phyloP scores from a whole-genome alignment of 2,888 invertebrate species.

The Cerastis leucographa region DNA sequence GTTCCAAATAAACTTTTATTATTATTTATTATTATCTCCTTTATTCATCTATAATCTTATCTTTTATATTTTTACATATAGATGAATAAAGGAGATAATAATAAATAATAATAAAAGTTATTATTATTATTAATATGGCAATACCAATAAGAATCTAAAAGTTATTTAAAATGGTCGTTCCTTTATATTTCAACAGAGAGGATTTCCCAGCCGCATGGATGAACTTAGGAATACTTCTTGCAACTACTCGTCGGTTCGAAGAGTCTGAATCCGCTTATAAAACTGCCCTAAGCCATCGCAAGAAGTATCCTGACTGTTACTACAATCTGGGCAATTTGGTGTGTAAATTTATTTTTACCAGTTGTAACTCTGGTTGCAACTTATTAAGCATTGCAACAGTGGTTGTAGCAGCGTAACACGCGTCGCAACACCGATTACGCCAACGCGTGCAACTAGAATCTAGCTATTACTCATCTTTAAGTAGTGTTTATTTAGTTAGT shows the following conservation, averaged over 20 bases:
- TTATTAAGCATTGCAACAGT: neutral
- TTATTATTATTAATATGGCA: too few relatives aligned
- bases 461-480: too few relatives aligned
- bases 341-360: slow-evolving; percentile 68
- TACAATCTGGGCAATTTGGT: slow-evolving; percentile 99
- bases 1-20: too few relatives aligned
- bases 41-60: too few relatives aligned
- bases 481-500: too few relatives aligned
- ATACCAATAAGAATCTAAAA: too few relatives aligned
- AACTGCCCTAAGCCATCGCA: slow-evolving; percentile 94
- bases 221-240: slow-evolving; percentile 98
- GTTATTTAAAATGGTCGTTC: neutral
- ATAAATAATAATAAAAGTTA: too few relatives aligned
- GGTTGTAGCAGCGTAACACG: neutral
- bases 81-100: too few relatives aligned
- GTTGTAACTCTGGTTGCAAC: neutral
- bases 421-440: neutral
- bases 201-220: slow-evolving; percentile 99
- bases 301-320: slow-evolving; percentile 97
- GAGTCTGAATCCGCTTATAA: slow-evolving; percentile 95
- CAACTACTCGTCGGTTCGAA: slow-evolving; percentile 92
- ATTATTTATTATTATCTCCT: too few relatives aligned
- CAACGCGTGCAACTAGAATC: neutral
- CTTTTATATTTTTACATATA: too few relatives aligned
- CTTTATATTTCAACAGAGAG: slow-evolving; percentile 85